Evolutionary conservation across 2,113 vertebrate genomes (phyloP).

Genomic region (Lagopus leucura): DNA sequence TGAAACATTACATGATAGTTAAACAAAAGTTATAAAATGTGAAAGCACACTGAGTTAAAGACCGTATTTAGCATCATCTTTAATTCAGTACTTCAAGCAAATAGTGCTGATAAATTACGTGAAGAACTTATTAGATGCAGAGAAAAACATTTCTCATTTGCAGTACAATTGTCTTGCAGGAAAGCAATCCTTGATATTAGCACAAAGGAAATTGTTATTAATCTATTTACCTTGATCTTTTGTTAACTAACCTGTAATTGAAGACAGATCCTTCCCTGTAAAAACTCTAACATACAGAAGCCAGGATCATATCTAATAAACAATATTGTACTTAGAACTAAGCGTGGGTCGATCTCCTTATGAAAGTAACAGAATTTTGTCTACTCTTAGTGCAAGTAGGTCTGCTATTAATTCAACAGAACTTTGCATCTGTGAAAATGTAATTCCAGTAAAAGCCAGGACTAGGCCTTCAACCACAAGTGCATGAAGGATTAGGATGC

Average conservation of each 20-base stretch:
- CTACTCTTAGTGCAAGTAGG: background rate
- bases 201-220: background rate
- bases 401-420: background rate
- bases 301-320: background rate
- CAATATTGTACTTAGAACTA: background rate
- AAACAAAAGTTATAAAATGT: constrained; percentile 1
- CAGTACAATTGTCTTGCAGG: background rate
- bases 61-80: constrained; percentile 3
- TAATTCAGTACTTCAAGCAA: constrained; percentile 29
- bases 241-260: background rate
- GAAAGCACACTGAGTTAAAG: background rate
- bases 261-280: background rate
- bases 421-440: background rate
- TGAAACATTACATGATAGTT: background rate
- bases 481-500: background rate
- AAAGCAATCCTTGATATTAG: background rate
- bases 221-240: background rate
- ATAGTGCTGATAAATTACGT: background rate
- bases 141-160: background rate
- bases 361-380: fast-evolving
- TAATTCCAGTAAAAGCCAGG: background rate
- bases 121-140: background rate
- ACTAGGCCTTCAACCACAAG: background rate
- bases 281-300: background rate
- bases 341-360: background rate